These are phyloP conservation scores for Tipula unca DNA, from an alignment of 2,888 invertebrate genomes.

Conservation along the genomic window DNA sequence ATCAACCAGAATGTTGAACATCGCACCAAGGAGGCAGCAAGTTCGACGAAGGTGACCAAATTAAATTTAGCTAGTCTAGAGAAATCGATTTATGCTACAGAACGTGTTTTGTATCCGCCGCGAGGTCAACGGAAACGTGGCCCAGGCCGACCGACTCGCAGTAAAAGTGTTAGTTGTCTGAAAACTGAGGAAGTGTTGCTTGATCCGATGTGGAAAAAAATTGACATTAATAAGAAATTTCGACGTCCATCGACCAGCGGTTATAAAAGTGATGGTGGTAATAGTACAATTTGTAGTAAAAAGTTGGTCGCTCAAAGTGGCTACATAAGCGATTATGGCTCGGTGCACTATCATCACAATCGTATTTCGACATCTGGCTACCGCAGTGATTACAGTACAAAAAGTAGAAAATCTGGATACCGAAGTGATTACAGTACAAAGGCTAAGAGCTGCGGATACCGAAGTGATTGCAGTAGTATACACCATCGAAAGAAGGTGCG, in stretches of 20 bases:
- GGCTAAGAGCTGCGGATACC: slow-evolving; percentile 35
- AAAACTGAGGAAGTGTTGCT: slow-evolving; percentile 47
- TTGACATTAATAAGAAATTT: slow-evolving; percentile 55
- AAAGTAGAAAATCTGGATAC: slow-evolving; percentile 47
- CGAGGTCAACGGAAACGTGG: slow-evolving; percentile 60
- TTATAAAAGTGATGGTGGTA: slow-evolving; percentile 50
- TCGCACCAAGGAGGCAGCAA: neutral
- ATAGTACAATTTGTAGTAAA: slow-evolving; percentile 42
- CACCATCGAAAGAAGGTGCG: slow-evolving; percentile 41
- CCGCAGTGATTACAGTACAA: slow-evolving; percentile 52
- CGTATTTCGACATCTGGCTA: slow-evolving; percentile 48
- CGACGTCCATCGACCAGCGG: slow-evolving; percentile 49
- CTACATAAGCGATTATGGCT: slow-evolving; percentile 54
- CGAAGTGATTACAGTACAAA: slow-evolving; percentile 50
- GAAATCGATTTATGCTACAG: slow-evolving; percentile 62
- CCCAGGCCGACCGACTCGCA: slow-evolving; percentile 37
- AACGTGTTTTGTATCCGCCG: slow-evolving; percentile 68
- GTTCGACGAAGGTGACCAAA: slow-evolving; percentile 27
- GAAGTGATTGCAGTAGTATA: slow-evolving; percentile 37
- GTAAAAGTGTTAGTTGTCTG: slow-evolving; percentile 40
- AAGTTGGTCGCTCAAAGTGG: slow-evolving; percentile 43
- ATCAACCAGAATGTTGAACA: neutral
- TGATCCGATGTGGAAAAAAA: slow-evolving; percentile 57
- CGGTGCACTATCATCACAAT: slow-evolving; percentile 33
- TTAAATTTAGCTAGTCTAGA: slow-evolving; percentile 53